These are phyloP conservation scores for Heptranchias perlo DNA, from an alignment of 2,113 vertebrate species.

Conservation along the genomic window DNA sequence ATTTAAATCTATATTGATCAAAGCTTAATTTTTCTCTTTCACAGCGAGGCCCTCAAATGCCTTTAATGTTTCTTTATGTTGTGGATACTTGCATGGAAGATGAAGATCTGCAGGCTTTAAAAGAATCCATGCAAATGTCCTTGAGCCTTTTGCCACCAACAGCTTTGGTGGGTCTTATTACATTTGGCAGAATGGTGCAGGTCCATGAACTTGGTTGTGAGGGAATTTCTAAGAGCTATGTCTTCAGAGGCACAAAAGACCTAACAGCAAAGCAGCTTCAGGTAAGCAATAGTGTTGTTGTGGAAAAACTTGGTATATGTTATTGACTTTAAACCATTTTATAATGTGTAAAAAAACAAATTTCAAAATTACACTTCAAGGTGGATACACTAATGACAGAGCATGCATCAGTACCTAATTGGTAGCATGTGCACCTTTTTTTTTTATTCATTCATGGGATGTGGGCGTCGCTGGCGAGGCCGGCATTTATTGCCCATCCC, in stretches of 20 bases:
- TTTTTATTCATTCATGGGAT: no score
- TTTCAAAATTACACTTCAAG: background rate
- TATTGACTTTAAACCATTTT: background rate
- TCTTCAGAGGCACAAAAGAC: conserved; percentile 94
- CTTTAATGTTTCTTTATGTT: conserved; percentile 92
- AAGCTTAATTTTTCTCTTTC: conserved; percentile 39
- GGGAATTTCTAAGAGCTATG: conserved; percentile 95
- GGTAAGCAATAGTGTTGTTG: conserved; percentile 54
- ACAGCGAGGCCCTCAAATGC: conserved; percentile 93
- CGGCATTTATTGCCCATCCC: no score
- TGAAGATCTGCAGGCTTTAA: conserved; percentile 92
- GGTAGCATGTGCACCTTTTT: no score
- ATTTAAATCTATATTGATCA: conserved; percentile 36
- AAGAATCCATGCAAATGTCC: conserved; percentile 97
- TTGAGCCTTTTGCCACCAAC: conserved; percentile 88
- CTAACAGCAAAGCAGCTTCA: conserved; percentile 91
- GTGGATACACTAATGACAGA: background rate
- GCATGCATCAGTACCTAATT: no score
- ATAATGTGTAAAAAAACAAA: background rate
- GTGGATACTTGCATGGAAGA: conserved; percentile 99
- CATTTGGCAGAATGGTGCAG: conserved; percentile 95
- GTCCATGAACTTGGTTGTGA: conserved; percentile 96
- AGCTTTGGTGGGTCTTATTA: conserved; percentile 89
- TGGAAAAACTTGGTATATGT: background rate
- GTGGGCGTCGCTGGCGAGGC: no score